These are phyloP conservation scores for Chaenogobius annularis DNA, from an alignment of 2,113 vertebrate genomes.

Conservation along the genomic window DNA sequence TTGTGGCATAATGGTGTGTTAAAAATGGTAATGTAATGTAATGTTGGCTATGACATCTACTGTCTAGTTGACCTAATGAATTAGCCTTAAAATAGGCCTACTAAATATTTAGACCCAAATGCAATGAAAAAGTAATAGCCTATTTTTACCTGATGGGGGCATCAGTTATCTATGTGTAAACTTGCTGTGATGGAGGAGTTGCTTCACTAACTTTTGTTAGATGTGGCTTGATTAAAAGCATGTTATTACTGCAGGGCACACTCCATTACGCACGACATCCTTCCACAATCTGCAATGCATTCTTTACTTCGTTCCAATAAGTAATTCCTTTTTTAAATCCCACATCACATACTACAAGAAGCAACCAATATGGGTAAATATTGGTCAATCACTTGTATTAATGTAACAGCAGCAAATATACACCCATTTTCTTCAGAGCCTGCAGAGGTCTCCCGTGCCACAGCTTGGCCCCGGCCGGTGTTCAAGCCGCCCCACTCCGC, in stretches of 20 bases:
- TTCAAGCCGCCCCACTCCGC: conserved; percentile 54
- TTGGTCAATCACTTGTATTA: too few species aligned
- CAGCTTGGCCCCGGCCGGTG: conserved; percentile 43
- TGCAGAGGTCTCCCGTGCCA: conserved; percentile 46
- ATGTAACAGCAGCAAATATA: too few species aligned
- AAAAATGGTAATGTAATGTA: too few species aligned
- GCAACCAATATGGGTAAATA: too few species aligned
- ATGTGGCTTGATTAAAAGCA: neutral
- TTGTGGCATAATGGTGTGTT: too few species aligned
- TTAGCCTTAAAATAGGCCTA: too few species aligned
- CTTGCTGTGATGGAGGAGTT: conserved; percentile 4
- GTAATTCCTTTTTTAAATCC: neutral
- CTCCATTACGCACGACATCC: neutral
- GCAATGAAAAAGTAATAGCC: too few species aligned
- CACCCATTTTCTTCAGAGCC: neutral
- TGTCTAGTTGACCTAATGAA: too few species aligned
- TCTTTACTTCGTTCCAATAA: neutral
- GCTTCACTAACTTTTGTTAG: neutral
- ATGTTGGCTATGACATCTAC: too few species aligned
- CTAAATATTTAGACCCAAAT: too few species aligned
- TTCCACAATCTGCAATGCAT: neutral
- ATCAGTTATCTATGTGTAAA: conserved; percentile 36
- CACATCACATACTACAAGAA: neutral
- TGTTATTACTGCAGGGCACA: neutral
- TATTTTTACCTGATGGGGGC: conserved; percentile 70